Evolutionary conservation across 2,888 invertebrate species (phyloP), one percentile per base, ranked within the genome.

Genomic region (Pemphredon lugubris): DNA sequence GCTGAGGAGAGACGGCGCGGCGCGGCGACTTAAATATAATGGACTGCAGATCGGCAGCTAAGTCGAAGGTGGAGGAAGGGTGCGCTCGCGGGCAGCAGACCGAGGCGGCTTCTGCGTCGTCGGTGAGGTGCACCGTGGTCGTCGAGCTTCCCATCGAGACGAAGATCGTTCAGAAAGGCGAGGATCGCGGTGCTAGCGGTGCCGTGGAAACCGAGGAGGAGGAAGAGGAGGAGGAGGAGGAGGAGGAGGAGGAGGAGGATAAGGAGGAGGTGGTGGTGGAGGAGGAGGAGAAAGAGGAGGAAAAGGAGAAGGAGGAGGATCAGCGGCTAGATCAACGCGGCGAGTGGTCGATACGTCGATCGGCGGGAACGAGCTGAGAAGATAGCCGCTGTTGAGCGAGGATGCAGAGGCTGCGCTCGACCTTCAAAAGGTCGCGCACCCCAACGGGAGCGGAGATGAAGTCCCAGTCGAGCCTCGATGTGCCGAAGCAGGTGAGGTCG

Each of bases 371-470:
- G 47, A 50, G 44, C 21, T 45, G 6, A 45, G 65, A 40, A 81
- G 81, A 64, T 84, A 87, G 85, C 85, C 83, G 81, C 90, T 73
- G 26, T 26, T n/a, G 57, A 91, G 90, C 90, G 90, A 91, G 90
- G 88, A 94, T 95, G 94, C 94, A 94, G 92, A 93, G 93, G 89
- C 92, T 96, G 92, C 94, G 96, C 89, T 95, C 95, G 90, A 96
- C 96, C 77, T 96, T 96, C 92, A 95, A 94, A 91, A 93, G 96
- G 88, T 96, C 96, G 90, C 94, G 95, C 87, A 96, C 96, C 81
- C 96, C 96, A 75, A 96, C 96, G 75, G 96, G 96, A 81, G 95
- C 95, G 87, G 96, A 96, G 91, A 96, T 96, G 96, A 96, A 96
- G 92, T 95, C 95, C 80, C 96, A 96, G 90, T 96, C 95, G 91